Percentiles rank a stretch among this genome's conserved stretches.
Evolutionary conservation across 2,888 invertebrate species (phyloP).

Genomic region (Dolichomitus sp.): DNA sequence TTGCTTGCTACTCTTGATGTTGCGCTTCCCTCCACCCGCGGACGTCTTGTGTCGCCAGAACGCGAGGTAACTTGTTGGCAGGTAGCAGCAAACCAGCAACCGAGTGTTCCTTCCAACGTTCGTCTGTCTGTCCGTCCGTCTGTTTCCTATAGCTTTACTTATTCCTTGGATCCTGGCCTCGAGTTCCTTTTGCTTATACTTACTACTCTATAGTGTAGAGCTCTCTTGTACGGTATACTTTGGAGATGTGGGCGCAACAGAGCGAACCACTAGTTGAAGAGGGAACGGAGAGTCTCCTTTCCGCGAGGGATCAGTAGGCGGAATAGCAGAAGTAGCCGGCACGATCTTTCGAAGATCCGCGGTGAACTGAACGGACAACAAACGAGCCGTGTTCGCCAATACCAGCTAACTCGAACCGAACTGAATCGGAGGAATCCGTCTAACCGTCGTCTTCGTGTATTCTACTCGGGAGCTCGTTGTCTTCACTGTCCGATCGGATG

Average conservation of each 20-base stretch:
- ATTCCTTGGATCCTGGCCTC: constrained; percentile 29
- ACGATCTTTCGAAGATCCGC: constrained; percentile 49
- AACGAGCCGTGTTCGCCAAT: constrained; percentile 83
- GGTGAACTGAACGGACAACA: constrained; percentile 76
- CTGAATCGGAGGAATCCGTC: constrained; percentile 81
- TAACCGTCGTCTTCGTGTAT: constrained; percentile 34
- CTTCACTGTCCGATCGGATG: constrained; percentile 36
- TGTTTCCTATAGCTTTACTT: constrained; percentile 44
- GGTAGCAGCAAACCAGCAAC: constrained; percentile 69
- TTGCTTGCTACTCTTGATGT: constrained; percentile 39
- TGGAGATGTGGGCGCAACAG: constrained; percentile 6
- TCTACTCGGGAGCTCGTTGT: constrained; percentile 23
- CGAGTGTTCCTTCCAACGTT: constrained; percentile 35
- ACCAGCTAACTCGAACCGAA: constrained; percentile 82
- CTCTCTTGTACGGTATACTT: neutral
- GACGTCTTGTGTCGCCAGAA: constrained; percentile 39
- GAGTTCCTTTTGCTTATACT: constrained; percentile 13
- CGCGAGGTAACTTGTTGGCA: constrained; percentile 62
- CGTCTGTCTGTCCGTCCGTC: constrained; percentile 38
- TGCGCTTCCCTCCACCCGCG: constrained; percentile 30
- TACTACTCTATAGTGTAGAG: neutral
- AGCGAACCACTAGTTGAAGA: neutral
- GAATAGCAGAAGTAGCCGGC: constrained; percentile 62
- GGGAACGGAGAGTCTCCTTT: neutral
- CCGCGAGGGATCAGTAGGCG: constrained; percentile 10